These are phyloP conservation scores for Scaptomyza flava DNA, from an alignment of 2,888 invertebrate genomes.

Conservation along the genomic window DNA sequence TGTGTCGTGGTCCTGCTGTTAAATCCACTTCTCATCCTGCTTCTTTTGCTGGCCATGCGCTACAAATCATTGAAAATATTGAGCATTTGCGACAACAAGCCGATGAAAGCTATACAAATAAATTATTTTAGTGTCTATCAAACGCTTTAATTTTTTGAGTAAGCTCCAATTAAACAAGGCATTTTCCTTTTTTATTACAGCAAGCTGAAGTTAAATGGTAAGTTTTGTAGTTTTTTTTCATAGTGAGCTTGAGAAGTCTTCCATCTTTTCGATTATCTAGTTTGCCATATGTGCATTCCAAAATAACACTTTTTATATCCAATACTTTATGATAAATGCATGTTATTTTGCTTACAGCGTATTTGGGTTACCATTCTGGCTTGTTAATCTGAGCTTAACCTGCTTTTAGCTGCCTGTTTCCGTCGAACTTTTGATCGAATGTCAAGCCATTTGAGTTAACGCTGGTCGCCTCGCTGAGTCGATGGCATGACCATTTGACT, in stretches of 20 bases:
- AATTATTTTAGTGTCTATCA: neutral
- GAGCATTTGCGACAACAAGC: slow-evolving; percentile 38
- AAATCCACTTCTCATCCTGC: slow-evolving; percentile 20
- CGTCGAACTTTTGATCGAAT: slow-evolving; percentile 73
- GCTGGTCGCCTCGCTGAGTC: slow-evolving; percentile 51
- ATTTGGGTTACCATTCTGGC: neutral
- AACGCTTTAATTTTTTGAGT: neutral
- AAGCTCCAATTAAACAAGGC: no score
- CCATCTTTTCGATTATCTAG: no score
- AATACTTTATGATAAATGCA: neutral
- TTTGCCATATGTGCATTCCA: no score
- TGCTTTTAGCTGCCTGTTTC: slow-evolving; percentile 50
- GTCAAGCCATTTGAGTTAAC: slow-evolving; percentile 74
- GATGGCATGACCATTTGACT: slow-evolving; percentile 63
- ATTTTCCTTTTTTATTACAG: no score
- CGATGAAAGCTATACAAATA: neutral
- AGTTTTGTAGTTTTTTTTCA: no score
- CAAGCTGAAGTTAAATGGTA: no score
- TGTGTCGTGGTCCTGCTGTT: slow-evolving; percentile 56
- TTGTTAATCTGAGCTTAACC: slow-evolving; percentile 7
- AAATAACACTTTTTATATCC: no score
- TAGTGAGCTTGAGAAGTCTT: no score
- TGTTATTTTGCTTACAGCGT: slow-evolving; percentile 4
- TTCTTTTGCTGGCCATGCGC: slow-evolving; percentile 13
- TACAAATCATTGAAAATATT: slow-evolving; percentile 36